Conservation (phyloP, 64 coral and sea anemone species). For the Hydrozoanthus tunicans region DNA sequence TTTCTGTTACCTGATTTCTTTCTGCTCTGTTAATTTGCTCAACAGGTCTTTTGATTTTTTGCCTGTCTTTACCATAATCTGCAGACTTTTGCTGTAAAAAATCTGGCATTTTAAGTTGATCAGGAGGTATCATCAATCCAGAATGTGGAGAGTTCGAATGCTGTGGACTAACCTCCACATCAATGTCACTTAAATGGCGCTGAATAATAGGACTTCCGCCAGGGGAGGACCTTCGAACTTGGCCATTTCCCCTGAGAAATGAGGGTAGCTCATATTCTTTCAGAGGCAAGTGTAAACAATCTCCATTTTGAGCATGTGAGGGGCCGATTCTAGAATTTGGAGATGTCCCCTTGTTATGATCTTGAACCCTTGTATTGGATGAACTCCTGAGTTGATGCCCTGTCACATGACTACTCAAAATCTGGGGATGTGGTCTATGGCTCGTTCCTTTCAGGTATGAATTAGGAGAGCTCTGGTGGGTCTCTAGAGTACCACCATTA, state of each 20-base stretch:
- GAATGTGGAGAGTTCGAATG: not conserved
- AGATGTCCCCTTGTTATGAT: not conserved
- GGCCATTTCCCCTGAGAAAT: slow-evolving; percentile 55
- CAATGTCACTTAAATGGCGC: slow-evolving; percentile 30
- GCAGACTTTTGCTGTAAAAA: slow-evolving; percentile 31
- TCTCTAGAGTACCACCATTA: not conserved
- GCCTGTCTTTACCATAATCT: not conserved
- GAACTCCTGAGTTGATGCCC: not conserved
- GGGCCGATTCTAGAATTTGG: not conserved
- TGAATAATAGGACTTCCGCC: slow-evolving; percentile 38
- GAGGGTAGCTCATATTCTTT: slow-evolving; percentile 41
- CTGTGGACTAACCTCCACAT: slow-evolving; percentile 40
- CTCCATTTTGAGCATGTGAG: not conserved
- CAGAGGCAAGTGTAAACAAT: slow-evolving; percentile 34
- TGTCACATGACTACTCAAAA: not conserved
- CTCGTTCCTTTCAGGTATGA: not conserved
- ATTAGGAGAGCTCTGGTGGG: not conserved
- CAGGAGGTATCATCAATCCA: slow-evolving; percentile 22
- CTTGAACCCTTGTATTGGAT: not conserved
- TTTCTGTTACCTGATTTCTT: not conserved
- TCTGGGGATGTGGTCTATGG: not conserved
- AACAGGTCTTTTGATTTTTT: not conserved
- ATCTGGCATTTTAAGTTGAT: slow-evolving; percentile 58
- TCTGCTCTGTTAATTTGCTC: not conserved
- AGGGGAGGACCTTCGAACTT: slow-evolving; percentile 35